Base-by-base conservation (phyloP, 2,797 vertebrate genomes). In the Picus viridis region DNA sequence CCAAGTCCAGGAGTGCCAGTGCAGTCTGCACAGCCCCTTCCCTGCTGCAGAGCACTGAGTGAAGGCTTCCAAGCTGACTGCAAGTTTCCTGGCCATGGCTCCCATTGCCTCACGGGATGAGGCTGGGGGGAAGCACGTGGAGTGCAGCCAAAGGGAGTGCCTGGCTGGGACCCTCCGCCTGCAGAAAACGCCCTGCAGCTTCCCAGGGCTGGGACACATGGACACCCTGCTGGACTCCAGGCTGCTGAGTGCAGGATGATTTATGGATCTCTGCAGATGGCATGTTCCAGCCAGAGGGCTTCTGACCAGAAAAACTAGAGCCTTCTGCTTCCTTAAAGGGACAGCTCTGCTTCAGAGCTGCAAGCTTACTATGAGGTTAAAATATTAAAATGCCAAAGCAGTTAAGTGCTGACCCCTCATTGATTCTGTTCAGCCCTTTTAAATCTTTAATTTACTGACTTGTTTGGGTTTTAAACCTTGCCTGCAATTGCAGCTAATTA, bases 371-470 rank as follows among this genome's bases (percentile, higher is more conserved):
- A 54, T 13, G 24, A 61, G 65, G 36, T 54, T 56, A 54, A 70
- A 73, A 79, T 91, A 92, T 94, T 92, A 51, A 24, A 51, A 24
- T 12, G 49, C 49, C 49, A 51, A 51, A 51, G 49, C 49, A 51
- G 49, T 94, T 73, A 94, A 93, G 73, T 53, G 68, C 75, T 81
- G 89, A 93, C 92, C 93, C 67, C 47, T 91, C 80, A 85, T 73
- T 74, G 94, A 95, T 94, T 80, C 75, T 54, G 36, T 83, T 77
- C 91, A 80, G 90, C 84, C 89, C 89, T 85, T 94, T 95, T 78
- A 93, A 94, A 94, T 94, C 93, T 96, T 95, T 94, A 83, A 94
- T 93, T 96, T 89, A 90, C 91, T 86, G 68, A 90, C 92, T 96
- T 96, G 93, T 94, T 97, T 71, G 83, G 88, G 90, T 91, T 89